phyloP scores from a whole-genome alignment of 2,797 vertebrate species.

The Micromesistius poutassou region DNA sequence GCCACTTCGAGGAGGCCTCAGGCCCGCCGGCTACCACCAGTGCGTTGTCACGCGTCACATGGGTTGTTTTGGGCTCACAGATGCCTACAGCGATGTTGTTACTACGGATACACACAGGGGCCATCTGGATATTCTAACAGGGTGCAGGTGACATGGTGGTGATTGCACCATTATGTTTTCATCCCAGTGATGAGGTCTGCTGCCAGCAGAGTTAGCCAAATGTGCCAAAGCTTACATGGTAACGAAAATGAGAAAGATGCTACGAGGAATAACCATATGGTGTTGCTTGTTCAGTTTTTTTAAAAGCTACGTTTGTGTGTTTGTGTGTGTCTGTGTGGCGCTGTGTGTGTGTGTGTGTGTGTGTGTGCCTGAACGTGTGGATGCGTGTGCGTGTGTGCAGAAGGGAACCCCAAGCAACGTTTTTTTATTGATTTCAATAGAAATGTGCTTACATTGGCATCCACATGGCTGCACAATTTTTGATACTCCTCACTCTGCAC shows the following conservation, averaged over 20 bases:
- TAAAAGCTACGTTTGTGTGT: neutral
- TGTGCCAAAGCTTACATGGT: neutral
- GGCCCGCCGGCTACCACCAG: no score
- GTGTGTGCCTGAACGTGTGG: neutral
- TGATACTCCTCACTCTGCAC: conserved; percentile 46
- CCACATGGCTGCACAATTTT: conserved; percentile 56
- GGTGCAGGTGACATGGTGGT: neutral
- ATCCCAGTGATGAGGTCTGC: neutral
- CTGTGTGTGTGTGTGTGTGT: conserved; percentile 3
- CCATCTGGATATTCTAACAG: conserved; percentile 1
- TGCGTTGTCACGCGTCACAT: no score
- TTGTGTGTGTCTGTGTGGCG: neutral
- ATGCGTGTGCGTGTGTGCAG: neutral
- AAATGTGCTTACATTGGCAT: conserved; percentile 66
- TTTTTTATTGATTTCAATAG: conserved; percentile 65
- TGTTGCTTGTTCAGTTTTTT: neutral
- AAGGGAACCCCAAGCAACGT: conserved; percentile 48
- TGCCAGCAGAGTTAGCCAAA: neutral
- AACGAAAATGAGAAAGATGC: conserved; percentile 26
- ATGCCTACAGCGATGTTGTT: conserved; percentile 1
- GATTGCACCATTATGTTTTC: neutral
- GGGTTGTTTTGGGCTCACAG: neutral
- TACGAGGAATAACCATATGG: conserved; percentile 15
- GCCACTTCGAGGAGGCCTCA: no score
- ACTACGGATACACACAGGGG: neutral